A percentile compares a stretch with the other conserved stretches of the same genome.
phyloP scores from a whole-genome alignment of 2,113 vertebrate genomes.

The Porphyrio hochstetteri region DNA sequence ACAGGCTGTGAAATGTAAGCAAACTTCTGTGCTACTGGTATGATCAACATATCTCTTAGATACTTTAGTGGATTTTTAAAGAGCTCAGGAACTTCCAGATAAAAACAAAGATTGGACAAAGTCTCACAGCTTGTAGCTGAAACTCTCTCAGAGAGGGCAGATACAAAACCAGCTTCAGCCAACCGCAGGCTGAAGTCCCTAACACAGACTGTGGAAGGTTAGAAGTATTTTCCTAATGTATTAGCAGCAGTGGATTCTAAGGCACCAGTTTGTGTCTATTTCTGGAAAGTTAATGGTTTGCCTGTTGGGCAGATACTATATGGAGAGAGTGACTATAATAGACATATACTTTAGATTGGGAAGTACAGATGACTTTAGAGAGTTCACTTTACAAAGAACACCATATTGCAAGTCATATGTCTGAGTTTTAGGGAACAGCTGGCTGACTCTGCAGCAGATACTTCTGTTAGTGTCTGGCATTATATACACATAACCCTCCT shows the following conservation, averaged over 20 bases:
- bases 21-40: not conserved
- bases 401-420: not conserved
- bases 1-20: not conserved
- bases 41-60: not conserved
- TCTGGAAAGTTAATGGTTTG: not conserved
- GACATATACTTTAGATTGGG: not conserved
- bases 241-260: not conserved
- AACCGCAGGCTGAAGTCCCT: not conserved
- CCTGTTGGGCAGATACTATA: not conserved
- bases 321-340: not conserved
- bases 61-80: not conserved
- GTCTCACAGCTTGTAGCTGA: not conserved
- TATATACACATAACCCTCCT: not conserved
- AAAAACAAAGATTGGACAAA: not conserved
- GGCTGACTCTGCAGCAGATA: not conserved
- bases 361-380: not conserved
- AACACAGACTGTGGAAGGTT: not conserved
- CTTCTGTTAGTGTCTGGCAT: not conserved
- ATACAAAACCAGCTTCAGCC: not conserved
- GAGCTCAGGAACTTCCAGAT: not conserved
- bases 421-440: not conserved
- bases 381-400: not conserved
- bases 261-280: not conserved
- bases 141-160: not conserved
- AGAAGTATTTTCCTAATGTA: not conserved